Evolutionary conservation across 2,797 vertebrate genomes (phyloP).

Genomic region (Decapterus maruadsi): DNA sequence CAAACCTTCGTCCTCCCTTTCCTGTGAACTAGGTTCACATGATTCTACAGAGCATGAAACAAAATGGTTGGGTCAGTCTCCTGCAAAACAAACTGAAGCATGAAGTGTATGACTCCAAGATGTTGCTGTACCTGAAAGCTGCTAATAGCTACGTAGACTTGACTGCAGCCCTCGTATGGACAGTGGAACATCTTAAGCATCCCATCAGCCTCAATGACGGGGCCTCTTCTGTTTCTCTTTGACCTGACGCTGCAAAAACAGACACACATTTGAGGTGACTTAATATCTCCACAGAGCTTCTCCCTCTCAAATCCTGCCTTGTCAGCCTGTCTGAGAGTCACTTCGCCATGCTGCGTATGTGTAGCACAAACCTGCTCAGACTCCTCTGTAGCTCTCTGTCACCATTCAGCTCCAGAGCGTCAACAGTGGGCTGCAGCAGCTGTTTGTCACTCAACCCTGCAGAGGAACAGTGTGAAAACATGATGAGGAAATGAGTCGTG

Average conservation of each 20-base stretch:
- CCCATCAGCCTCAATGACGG: slow-evolving; percentile 88
- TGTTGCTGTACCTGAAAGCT: slow-evolving; percentile 90
- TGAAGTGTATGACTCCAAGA: neutral
- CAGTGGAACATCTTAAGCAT: slow-evolving; percentile 95
- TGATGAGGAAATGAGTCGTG: neutral
- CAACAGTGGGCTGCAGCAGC: slow-evolving; percentile 76
- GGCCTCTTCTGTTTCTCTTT: slow-evolving; percentile 87
- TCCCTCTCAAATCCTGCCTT: neutral
- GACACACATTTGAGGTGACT: neutral
- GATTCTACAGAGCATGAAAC: slow-evolving; percentile 84
- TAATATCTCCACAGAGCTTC: neutral
- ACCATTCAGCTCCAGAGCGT: slow-evolving; percentile 72
- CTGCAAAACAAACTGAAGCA: neutral
- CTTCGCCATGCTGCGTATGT: too few relatives aligned
- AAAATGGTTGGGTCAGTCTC: neutral
- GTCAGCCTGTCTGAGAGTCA: neutral
- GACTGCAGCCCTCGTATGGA: slow-evolving; percentile 92
- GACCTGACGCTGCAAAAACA: slow-evolving; percentile 78
- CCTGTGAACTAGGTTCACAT: slow-evolving; percentile 92
- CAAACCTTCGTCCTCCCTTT: slow-evolving; percentile 94
- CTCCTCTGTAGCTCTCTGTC: slow-evolving; percentile 69
- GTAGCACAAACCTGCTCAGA: slow-evolving; percentile 72
- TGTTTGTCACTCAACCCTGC: slow-evolving; percentile 78
- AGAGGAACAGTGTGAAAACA: neutral
- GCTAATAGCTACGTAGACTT: slow-evolving; percentile 92